Percentiles rank a stretch among this genome's conserved stretches.
Evolutionary conservation across 2,797 vertebrate species (phyloP).

Genomic region (Rhynchonycteris naso): DNA sequence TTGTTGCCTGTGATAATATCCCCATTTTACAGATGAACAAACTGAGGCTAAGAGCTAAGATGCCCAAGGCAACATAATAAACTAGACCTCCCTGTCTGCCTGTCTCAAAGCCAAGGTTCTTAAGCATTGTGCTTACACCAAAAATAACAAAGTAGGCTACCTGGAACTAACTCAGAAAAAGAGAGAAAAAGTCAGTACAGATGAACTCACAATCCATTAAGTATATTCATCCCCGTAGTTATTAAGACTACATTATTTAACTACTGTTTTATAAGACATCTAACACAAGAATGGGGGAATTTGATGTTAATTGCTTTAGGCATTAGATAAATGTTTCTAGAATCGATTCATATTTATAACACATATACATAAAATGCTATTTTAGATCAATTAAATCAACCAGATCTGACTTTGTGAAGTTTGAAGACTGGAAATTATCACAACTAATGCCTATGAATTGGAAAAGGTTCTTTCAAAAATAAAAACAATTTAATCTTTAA

Average conservation of each 20-base stretch:
- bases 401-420: background rate
- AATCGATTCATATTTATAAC: background rate
- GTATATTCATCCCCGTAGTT: background rate
- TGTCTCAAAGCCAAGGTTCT: background rate
- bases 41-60: background rate
- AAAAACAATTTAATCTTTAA: constrained; percentile 50
- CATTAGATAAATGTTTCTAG: background rate
- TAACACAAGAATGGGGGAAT: background rate
- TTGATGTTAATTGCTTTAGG: background rate
- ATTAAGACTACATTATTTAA: constrained; percentile 5
- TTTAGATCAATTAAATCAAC: background rate
- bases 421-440: constrained; percentile 8
- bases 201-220: background rate
- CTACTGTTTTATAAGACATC: background rate
- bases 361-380: background rate
- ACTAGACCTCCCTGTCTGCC: background rate
- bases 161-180: background rate
- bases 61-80: constrained; percentile 35
- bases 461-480: background rate
- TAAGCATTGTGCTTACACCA: background rate
- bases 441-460: constrained; percentile 22
- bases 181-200: background rate
- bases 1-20: background rate
- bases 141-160: background rate
- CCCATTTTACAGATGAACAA: constrained; percentile 43